phyloP scores from a whole-genome alignment of 1,140 invertebrate species.

The Calliopsis andreniformis region DNA sequence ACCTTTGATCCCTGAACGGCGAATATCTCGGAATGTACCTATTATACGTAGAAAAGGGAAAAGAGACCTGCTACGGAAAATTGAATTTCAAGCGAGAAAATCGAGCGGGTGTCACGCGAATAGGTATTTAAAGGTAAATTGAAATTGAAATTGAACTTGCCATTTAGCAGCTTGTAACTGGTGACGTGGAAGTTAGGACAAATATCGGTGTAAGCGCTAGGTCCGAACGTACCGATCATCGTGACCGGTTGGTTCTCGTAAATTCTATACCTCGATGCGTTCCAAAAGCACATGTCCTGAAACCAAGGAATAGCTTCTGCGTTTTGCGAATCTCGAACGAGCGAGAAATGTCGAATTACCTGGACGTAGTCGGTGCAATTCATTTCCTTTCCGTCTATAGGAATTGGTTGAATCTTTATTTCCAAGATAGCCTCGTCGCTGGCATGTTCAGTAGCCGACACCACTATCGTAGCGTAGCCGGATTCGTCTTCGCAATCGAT shows the following conservation, averaged over 20 bases:
- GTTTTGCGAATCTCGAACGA: too few species aligned
- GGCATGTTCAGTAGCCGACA: slow-evolving; percentile 65
- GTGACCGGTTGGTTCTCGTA: slow-evolving; percentile 79
- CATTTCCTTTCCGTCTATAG: slow-evolving; percentile 45
- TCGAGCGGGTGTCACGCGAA: neutral
- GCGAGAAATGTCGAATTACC: slow-evolving; percentile 61
- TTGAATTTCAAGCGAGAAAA: neutral
- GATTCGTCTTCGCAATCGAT: slow-evolving; percentile 47
- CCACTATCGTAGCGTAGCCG: slow-evolving; percentile 58
- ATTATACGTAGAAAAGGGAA: too few species aligned
- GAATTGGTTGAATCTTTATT: slow-evolving; percentile 68
- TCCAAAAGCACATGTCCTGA: slow-evolving; percentile 81
- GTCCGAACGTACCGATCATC: slow-evolving; percentile 74
- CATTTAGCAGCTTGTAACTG: slow-evolving; percentile 75
- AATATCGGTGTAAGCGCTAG: slow-evolving; percentile 66
- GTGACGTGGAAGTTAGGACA: slow-evolving; percentile 71
- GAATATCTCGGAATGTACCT: too few species aligned
- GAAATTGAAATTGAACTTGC: slow-evolving; percentile 59
- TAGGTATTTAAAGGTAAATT: neutral
- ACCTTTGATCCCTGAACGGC: neutral
- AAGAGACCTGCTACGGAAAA: neutral
- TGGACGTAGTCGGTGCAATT: slow-evolving; percentile 74
- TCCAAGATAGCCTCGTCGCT: slow-evolving; percentile 71
- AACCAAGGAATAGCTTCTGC: neutral
- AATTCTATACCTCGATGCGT: slow-evolving; percentile 73